These are phyloP conservation scores for Cataglyphis livida DNA, from an alignment of 2,888 invertebrate genomes.

Conservation along the genomic window DNA sequence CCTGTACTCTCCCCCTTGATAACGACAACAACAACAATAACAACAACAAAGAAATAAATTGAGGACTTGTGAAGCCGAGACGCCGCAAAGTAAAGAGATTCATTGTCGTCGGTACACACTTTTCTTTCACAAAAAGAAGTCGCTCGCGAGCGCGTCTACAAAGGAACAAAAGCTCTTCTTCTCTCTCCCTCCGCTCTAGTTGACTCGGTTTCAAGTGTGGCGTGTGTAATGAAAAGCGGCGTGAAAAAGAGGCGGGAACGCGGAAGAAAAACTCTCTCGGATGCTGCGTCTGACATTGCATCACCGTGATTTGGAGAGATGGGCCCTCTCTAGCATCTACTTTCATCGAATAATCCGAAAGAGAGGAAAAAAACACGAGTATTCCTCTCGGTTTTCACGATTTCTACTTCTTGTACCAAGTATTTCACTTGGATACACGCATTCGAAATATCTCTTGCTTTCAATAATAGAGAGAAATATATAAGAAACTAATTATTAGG, in stretches of 20 bases:
- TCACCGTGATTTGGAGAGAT: not conserved
- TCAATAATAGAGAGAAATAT: not conserved
- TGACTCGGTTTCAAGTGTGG: constrained; percentile 23
- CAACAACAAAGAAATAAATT: constrained; percentile 58
- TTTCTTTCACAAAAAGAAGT: constrained; percentile 7
- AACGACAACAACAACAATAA: constrained; percentile 35
- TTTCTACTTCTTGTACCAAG: too few relatives aligned
- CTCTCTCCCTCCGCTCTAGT: constrained; percentile 39
- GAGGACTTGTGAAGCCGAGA: constrained; percentile 48
- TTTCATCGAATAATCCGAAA: constrained; percentile 29
- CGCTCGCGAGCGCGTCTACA: constrained; percentile 23
- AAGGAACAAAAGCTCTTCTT: constrained; percentile 59
- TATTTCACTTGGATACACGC: not conserved
- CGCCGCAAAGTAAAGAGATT: constrained; percentile 54
- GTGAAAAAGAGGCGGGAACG: not conserved
- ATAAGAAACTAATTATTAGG: not conserved
- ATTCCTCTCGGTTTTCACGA: not conserved
- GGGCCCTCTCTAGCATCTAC: constrained; percentile 27
- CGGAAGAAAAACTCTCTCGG: not conserved
- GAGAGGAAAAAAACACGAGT: not conserved
- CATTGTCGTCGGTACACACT: constrained; percentile 33
- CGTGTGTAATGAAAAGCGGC: constrained; percentile 23
- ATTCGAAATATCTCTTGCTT: not conserved
- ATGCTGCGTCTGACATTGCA: constrained; percentile 17
- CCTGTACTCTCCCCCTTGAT: constrained; percentile 58